These are phyloP conservation scores for Apodemia zela DNA, from an alignment of 2,888 invertebrate genomes.

Conservation along the genomic window DNA sequence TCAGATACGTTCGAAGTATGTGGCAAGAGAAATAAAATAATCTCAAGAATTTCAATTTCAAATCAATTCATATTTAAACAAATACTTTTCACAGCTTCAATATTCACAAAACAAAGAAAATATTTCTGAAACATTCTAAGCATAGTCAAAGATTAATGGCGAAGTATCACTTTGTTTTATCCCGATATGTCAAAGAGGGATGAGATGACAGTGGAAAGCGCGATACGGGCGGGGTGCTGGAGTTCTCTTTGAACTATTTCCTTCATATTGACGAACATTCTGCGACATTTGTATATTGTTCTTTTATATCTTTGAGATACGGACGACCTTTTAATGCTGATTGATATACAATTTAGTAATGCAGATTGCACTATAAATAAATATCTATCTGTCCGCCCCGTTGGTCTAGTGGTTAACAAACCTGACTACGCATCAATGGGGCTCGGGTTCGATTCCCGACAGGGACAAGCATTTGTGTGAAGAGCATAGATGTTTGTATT, in stretches of 20 bases:
- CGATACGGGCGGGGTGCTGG: background rate
- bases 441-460: too few species aligned
- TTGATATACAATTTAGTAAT: too few species aligned
- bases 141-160: conserved; percentile 17
- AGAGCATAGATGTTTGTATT: too few species aligned
- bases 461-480: too few species aligned
- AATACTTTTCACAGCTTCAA: background rate
- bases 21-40: too few species aligned
- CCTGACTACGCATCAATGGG: too few species aligned
- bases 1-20: too few species aligned
- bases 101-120: conserved; percentile 1
- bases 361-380: too few species aligned
- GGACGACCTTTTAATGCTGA: too few species aligned
- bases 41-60: too few species aligned
- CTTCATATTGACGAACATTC: conserved; percentile 5
- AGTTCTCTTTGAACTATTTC: conserved; percentile 14
- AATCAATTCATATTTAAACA: background rate
- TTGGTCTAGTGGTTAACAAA: too few species aligned
- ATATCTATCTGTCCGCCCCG: too few species aligned
- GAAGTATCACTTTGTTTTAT: conserved; percentile 15
- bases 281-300: conserved; percentile 13
- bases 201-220: conserved; percentile 1
- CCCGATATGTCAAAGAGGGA: conserved; percentile 18
- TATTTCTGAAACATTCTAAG: background rate
- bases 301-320: background rate